Evolutionary conservation across 2,888 invertebrate genomes (phyloP).

Genomic region (Nasonovia ribisnigri): DNA sequence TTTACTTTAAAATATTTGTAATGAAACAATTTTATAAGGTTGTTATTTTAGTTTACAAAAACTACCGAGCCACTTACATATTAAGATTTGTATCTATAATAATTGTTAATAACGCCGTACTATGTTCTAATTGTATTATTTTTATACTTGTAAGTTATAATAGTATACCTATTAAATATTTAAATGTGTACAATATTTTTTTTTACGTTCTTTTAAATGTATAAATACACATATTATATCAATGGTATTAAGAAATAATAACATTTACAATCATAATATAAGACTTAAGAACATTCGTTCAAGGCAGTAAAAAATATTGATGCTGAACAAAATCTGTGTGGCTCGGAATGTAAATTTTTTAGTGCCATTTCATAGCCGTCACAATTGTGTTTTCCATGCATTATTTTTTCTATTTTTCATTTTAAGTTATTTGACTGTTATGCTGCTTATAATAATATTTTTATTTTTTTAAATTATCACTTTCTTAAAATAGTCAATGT

Average conservation of each 20-base stretch:
- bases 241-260: not conserved
- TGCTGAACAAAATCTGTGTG: not conserved
- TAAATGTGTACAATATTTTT: not conserved
- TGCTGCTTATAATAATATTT: not conserved
- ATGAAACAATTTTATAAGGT: not conserved
- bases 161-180: conserved; percentile 1
- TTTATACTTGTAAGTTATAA: conserved; percentile 14
- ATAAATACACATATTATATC: not conserved
- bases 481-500: not conserved
- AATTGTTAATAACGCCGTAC: conserved; percentile 32
- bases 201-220: not conserved
- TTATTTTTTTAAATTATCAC: conserved; percentile 7
- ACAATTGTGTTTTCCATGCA: conserved; percentile 10
- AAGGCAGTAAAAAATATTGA: not conserved
- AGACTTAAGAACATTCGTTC: not conserved
- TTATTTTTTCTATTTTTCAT: not conserved
- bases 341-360: conserved; percentile 24
- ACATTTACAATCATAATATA: not conserved
- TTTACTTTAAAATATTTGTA: conserved; percentile 12
- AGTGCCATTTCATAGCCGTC: conserved; percentile 33
- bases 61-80: conserved; percentile 32
- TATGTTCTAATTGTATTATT: conserved; percentile 46
- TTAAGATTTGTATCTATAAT: conserved; percentile 15
- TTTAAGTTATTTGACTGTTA: not conserved
- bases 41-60: conserved; percentile 11